Evolutionary conservation across 2,113 vertebrate genomes (phyloP).

Genomic region (Paedocypris sp.): DNA sequence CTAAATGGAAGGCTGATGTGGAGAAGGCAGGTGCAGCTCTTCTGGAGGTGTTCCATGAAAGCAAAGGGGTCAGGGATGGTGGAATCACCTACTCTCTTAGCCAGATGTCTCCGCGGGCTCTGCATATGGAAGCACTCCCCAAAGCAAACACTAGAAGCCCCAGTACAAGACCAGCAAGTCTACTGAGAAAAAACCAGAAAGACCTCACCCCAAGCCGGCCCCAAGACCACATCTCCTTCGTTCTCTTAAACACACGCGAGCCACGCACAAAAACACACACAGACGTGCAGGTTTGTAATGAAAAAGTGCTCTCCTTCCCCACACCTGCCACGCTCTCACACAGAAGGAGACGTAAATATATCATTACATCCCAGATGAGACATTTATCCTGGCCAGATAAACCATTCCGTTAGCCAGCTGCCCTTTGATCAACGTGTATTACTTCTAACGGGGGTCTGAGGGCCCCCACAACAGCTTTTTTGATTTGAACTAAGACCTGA

Average conservation of each 20-base stretch:
- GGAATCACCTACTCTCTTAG: conserved; percentile 10
- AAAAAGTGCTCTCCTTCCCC: neutral
- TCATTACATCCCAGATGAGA: conserved; percentile 31
- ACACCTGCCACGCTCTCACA: conserved; percentile 21
- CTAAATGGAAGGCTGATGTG: too few relatives aligned
- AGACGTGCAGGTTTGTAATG: conserved; percentile 15
- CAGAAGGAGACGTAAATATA: neutral
- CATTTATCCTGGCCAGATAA: conserved; percentile 32
- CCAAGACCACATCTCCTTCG: conserved; percentile 36
- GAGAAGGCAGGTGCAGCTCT: conserved; percentile 22
- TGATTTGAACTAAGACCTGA: conserved; percentile 6
- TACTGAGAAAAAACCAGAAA: conserved; percentile 59
- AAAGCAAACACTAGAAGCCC: conserved; percentile 60
- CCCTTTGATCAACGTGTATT: conserved; percentile 51
- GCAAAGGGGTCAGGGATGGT: conserved; percentile 15
- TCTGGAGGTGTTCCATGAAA: conserved; percentile 22
- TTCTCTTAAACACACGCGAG: conserved; percentile 33
- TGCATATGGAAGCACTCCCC: conserved; percentile 67
- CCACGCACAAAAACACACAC: conserved; percentile 27
- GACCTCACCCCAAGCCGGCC: conserved; percentile 53
- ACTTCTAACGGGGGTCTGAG: conserved; percentile 26
- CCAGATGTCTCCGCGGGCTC: conserved; percentile 51
- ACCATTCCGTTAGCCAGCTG: conserved; percentile 36
- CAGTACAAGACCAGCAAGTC: conserved; percentile 55
- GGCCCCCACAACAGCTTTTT: neutral